Base-by-base conservation (phyloP, 2,113 vertebrate genomes). In the Nipponia nippon region DNA sequence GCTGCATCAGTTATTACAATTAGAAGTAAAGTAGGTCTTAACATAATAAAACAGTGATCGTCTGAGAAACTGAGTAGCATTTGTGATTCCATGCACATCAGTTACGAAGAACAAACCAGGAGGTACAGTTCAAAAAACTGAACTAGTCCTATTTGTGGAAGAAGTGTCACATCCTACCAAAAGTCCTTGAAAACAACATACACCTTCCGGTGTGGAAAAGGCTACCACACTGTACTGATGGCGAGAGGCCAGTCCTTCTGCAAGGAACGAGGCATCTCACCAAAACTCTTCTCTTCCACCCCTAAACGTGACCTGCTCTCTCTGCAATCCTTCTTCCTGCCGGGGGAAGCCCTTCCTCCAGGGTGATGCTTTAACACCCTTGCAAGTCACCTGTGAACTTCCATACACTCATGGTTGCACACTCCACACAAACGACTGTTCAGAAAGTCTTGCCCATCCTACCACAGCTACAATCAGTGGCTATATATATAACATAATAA, bases 311-410 rank as follows among this genome's bases (percentile, higher is more conserved):
- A 56, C 47, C 23, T 44, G 22, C 6, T 77, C 4, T 50, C 34
- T 78, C 76, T 72, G 52, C 8, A 62, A 58, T 67, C 46, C 34
- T 44, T 86, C 26, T 11, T 77, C 16, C n/a, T 76, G 9, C 30
- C 1, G 1, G 8, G 19, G 25, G 16, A 80, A 70, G 34, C 9
- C 20, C 22, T 36, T 63, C 17, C 42, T 62, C 34, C 25, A 46
- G 26, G 9, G 5, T 15, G 34, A 62, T 52, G 21, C 8, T 63
- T 76, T 34, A 76, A 52, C 19, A 58, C 26, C 16, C 6, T 32
- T 55, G 32, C 0, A 0, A 87, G n/a, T 55, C 23, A 67, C 1
- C 0, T 13, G 23, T 59, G 30, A 77, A 66, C 26, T 72, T 55
- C 38, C 5, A 34, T 18, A 36, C 2, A 3, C 7, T 65, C 22